These are phyloP conservation scores for Chroicocephalus ridibundus DNA, from an alignment of 2,113 vertebrate species.

Conservation along the genomic window DNA sequence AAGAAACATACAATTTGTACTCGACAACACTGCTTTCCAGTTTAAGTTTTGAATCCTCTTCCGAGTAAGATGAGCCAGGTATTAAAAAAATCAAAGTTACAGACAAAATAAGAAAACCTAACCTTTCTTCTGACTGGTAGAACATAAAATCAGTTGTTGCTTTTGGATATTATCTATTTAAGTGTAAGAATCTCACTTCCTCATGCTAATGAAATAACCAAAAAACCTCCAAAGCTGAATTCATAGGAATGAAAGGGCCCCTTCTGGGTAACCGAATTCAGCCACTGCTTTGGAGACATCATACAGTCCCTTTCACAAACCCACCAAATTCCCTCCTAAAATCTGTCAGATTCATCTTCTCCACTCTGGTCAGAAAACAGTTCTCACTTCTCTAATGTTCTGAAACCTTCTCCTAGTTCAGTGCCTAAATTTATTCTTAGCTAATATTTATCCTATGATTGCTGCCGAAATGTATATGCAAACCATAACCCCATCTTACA, in stretches of 20 bases:
- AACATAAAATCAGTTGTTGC: neutral
- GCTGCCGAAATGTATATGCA: neutral
- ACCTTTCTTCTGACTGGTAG: neutral
- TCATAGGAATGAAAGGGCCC: neutral
- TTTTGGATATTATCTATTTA: neutral
- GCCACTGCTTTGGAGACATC: neutral
- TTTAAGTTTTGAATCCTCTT: neutral
- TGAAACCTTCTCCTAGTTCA: neutral
- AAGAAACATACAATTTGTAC: neutral
- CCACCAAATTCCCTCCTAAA: neutral
- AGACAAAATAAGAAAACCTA: neutral
- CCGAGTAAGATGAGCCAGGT: neutral
- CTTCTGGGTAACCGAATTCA: neutral
- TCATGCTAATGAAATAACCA: neutral
- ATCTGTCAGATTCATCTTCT: neutral
- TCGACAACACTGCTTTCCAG: accelerated
- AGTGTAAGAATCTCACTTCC: neutral
- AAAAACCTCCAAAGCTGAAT: neutral
- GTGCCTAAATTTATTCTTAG: neutral
- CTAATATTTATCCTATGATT: neutral
- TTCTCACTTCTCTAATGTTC: neutral
- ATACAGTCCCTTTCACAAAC: neutral
- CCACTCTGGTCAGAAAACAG: neutral
- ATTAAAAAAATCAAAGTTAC: neutral
- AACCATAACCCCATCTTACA: neutral